Conservation (phyloP, 2,797 vertebrate genomes). For the Girardinus metallicus region DNA sequence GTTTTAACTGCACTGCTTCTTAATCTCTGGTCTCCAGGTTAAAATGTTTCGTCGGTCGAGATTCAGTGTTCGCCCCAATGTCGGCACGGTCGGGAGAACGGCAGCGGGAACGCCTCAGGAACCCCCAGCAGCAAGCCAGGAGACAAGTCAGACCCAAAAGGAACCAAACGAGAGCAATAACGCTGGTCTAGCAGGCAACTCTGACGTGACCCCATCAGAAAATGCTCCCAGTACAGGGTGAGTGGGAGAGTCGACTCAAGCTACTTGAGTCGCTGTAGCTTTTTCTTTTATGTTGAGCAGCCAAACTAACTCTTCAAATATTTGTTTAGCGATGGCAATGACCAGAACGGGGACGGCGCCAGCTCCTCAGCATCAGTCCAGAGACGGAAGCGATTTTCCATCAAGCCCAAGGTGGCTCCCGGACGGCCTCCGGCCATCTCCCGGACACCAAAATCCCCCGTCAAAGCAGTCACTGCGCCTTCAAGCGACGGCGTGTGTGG, state of each 20-base stretch:
- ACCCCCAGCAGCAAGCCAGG: constrained; percentile 34
- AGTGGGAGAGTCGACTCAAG: constrained; percentile 19
- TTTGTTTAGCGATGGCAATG: constrained; percentile 73
- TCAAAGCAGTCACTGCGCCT: constrained; percentile 56
- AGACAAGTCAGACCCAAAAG: constrained; percentile 33
- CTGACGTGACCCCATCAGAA: constrained; percentile 29
- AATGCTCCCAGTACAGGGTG: constrained; percentile 51
- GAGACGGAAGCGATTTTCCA: constrained; percentile 89
- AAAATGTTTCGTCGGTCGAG: constrained; percentile 90
- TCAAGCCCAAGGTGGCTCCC: constrained; percentile 84
- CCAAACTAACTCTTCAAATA: not conserved
- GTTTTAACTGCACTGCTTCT: not conserved
- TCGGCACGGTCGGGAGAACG: constrained; percentile 70
- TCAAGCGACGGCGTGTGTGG: constrained; percentile 20
- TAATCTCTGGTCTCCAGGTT: constrained; percentile 33
- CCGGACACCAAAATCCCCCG: constrained; percentile 70
- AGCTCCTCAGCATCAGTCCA: constrained; percentile 74
- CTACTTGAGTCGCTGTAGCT: not conserved
- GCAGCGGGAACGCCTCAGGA: constrained; percentile 60
- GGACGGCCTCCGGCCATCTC: constrained; percentile 56
- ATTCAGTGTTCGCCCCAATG: constrained; percentile 88
- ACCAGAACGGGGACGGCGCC: constrained; percentile 64
- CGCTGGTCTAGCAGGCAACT: constrained; percentile 21
- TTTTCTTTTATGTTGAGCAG: not conserved
- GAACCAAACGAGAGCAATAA: constrained; percentile 16